phyloP scores from a whole-genome alignment of 1,140 invertebrate genomes.

The Leucophenga varia region DNA sequence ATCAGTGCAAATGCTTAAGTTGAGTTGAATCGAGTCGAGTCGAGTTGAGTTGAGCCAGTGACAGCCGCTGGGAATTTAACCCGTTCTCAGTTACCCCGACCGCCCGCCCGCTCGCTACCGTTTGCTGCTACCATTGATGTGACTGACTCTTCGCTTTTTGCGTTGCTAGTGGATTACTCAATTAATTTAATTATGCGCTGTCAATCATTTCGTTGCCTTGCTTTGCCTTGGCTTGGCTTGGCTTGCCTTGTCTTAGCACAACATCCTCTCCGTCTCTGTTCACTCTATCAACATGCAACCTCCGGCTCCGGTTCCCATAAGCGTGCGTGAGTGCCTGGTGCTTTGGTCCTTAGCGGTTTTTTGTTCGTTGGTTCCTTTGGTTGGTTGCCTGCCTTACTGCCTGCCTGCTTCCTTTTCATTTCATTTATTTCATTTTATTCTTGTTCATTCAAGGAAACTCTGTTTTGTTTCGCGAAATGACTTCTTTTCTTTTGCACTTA shows the following conservation, averaged over 20 bases:
- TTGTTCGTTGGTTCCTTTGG: too few relatives aligned
- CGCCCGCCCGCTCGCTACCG: neutral
- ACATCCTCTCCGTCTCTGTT: too few relatives aligned
- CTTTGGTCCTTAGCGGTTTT: too few relatives aligned
- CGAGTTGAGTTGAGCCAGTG: too few relatives aligned
- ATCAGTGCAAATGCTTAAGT: neutral
- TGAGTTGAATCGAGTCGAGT: neutral
- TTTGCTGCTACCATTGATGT: neutral
- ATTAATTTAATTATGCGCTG: constrained; percentile 58
- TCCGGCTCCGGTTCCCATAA: neutral
- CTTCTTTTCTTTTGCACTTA: constrained; percentile 50
- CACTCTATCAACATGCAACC: neutral
- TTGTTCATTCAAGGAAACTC: too few relatives aligned
- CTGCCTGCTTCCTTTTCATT: neutral
- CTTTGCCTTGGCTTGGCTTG: neutral
- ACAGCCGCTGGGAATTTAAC: constrained; percentile 41
- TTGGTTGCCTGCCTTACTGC: neutral
- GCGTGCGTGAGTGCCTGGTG: too few relatives aligned
- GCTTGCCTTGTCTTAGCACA: neutral
- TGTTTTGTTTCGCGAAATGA: constrained; percentile 20
- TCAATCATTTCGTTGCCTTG: constrained; percentile 55
- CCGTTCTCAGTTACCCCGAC: constrained; percentile 16
- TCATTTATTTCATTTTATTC: too few relatives aligned
- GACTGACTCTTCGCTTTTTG: constrained; percentile 6
- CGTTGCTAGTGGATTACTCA: constrained; percentile 54